Evolutionary conservation across 2,113 vertebrate genomes (phyloP).

Genomic region (Mobula hypostoma): DNA sequence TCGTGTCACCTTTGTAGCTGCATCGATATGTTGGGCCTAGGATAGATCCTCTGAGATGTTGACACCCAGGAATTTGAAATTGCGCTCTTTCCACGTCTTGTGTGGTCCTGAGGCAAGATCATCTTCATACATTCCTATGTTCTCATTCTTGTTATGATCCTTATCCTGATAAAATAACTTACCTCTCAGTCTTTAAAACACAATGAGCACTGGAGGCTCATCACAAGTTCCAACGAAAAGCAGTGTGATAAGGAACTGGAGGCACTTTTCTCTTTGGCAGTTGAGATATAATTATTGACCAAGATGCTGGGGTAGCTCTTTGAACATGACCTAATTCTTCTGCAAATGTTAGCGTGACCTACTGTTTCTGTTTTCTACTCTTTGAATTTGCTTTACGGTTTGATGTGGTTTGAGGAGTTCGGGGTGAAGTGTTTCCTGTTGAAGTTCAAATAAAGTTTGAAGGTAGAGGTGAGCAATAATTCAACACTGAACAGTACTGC

Average conservation of each 20-base stretch:
- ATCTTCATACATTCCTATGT: too few species aligned
- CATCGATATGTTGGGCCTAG: too few species aligned
- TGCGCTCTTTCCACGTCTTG: too few species aligned
- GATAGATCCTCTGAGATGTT: too few species aligned
- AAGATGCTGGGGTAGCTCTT: not conserved
- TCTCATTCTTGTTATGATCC: too few species aligned
- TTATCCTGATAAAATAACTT: too few species aligned
- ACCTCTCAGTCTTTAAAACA: not conserved
- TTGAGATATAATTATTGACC: not conserved
- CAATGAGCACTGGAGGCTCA: too few species aligned
- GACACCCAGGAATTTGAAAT: too few species aligned
- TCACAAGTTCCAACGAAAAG: too few species aligned
- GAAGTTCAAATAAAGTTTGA: not conserved
- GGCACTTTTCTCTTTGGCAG: not conserved
- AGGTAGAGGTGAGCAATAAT: not conserved
- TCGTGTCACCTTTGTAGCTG: too few species aligned
- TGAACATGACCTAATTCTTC: not conserved
- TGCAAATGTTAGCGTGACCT: not conserved
- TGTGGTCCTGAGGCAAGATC: too few species aligned
- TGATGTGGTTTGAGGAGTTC: not conserved
- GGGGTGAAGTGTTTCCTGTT: not conserved
- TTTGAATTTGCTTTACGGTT: not conserved
- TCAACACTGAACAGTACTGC: not conserved
- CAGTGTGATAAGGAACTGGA: not conserved
- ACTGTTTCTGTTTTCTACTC: not conserved